Percentiles rank a stretch among this genome's conserved stretches.
Evolutionary conservation across 1,140 invertebrate species (phyloP).

Genomic region (Pomacea maculata): DNA sequence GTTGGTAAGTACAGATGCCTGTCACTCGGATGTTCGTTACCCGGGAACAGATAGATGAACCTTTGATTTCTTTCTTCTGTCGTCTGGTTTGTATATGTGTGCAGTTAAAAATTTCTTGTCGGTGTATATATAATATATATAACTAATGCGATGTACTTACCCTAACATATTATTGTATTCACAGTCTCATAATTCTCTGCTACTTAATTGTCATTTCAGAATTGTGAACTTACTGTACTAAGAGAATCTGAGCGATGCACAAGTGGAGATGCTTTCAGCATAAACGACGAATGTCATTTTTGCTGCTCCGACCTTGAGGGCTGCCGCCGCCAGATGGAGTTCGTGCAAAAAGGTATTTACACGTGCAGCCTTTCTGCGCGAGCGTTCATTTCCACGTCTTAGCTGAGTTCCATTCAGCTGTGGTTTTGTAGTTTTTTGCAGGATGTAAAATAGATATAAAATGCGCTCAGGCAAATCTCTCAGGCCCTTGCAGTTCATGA

Average conservation of each 20-base stretch:
- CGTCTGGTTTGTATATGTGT: neutral
- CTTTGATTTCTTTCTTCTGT: too few species aligned
- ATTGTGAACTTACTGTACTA: neutral
- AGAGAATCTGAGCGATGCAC: neutral
- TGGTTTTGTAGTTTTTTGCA: too few species aligned
- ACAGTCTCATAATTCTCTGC: neutral
- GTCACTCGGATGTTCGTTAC: too few species aligned
- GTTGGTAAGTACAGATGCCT: too few species aligned
- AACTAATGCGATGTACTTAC: neutral
- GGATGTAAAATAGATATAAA: too few species aligned
- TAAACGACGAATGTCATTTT: conserved; percentile 1
- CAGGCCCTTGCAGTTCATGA: neutral
- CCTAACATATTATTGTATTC: neutral
- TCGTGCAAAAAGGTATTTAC: neutral
- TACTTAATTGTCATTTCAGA: neutral
- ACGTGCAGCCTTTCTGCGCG: too few species aligned
- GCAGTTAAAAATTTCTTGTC: neutral
- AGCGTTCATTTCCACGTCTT: too few species aligned
- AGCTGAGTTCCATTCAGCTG: too few species aligned
- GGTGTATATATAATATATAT: neutral
- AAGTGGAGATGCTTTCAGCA: neutral
- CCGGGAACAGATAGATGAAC: too few species aligned
- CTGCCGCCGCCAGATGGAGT: neutral
- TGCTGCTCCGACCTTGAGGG: neutral
- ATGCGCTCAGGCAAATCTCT: neutral